Evolutionary conservation across 2,113 vertebrate species (phyloP).

Genomic region (Cyanoramphus novaezelandiae): DNA sequence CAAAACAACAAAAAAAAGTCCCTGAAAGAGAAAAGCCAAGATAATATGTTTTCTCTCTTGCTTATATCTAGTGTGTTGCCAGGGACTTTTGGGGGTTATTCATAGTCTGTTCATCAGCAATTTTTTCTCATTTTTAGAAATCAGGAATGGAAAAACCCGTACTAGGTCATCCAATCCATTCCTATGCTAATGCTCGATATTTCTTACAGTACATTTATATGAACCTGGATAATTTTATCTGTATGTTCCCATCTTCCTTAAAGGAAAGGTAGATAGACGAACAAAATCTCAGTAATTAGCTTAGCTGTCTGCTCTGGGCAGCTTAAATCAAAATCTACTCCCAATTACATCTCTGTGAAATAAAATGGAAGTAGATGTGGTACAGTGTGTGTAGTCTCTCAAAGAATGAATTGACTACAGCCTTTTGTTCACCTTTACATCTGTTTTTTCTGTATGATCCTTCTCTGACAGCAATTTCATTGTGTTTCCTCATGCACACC

Average conservation of each 20-base stretch:
- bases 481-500: background rate
- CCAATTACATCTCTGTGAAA: background rate
- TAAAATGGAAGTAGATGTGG: background rate
- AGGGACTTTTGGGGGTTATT: constrained; percentile 53
- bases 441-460: background rate
- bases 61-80: constrained; percentile 40
- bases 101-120: constrained; percentile 17
- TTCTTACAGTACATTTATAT: background rate
- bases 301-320: background rate
- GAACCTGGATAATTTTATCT: background rate
- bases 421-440: background rate
- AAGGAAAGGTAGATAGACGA: background rate
- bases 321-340: background rate
- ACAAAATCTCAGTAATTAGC: background rate
- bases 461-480: background rate
- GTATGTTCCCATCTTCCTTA: background rate
- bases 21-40: constrained; percentile 11
- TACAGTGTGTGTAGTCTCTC: background rate
- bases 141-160: background rate
- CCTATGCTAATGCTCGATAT: background rate
- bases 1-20: constrained; percentile 8
- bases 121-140: constrained; percentile 33
- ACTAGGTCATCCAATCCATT: background rate
- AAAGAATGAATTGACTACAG: background rate
- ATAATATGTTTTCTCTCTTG: constrained; percentile 5